Percentiles rank a stretch among this genome's conserved stretches.
phyloP scores from a whole-genome alignment of 2,113 vertebrate species.

The Bubo scandiacus region DNA sequence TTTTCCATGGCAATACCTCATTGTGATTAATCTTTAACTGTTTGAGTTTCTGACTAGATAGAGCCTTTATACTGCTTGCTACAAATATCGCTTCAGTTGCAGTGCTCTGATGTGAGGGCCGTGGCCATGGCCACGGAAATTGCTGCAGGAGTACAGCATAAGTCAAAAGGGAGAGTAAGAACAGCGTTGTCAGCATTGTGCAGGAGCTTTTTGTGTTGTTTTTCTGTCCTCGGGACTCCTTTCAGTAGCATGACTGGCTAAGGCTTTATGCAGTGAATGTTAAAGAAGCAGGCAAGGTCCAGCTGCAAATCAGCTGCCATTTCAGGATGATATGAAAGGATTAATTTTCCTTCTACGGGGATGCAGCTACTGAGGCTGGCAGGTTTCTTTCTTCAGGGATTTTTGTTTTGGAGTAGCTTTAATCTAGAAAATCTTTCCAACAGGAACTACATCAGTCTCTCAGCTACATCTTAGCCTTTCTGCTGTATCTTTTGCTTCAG shows the following conservation, averaged over 20 bases:
- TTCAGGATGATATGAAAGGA: background rate
- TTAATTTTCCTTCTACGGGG: background rate
- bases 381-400: background rate
- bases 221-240: background rate
- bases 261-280: background rate
- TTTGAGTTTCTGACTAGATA: background rate
- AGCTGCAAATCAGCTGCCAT: background rate
- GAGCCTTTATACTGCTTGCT: background rate
- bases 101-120: background rate
- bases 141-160: background rate
- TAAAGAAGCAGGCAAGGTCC: background rate
- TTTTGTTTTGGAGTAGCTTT: background rate
- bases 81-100: background rate
- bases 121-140: background rate
- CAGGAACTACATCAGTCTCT: background rate
- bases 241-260: background rate
- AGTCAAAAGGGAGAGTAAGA: background rate
- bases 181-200: background rate
- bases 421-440: background rate
- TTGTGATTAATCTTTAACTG: background rate
- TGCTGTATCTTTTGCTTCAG: background rate
- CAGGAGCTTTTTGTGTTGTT: background rate
- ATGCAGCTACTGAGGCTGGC: background rate
- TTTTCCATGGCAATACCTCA: background rate
- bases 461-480: background rate